Evolutionary conservation across 2,113 vertebrate genomes (phyloP), one percentile per base, ranked within the genome.

Genomic region (Paradoxurus hermaphroditus): DNA sequence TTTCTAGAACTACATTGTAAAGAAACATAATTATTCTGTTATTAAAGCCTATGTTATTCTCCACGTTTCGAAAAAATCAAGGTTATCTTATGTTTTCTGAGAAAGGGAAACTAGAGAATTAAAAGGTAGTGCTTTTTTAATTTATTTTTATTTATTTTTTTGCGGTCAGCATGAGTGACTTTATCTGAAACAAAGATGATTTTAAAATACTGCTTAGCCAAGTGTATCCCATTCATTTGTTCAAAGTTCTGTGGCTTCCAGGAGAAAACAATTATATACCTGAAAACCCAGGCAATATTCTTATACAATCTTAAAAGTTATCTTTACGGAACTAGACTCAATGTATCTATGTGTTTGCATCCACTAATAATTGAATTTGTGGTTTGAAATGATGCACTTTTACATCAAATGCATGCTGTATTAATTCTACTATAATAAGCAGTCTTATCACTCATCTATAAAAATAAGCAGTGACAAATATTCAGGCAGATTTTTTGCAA

Each of bases 111-210:
- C 23, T 92, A 6, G 29, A 97, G 95, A 94, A 68, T 56, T 92
- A 96, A 94, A 16, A 90, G 29, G 4, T 79, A 97, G 97, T 95
- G 82, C 21, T 59, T 5, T 92, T 95, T 97, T n/a, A n/a, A 4
- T 18, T 53, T 18, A 23, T 59, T 59, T 49, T 49, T 8, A 46
- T 46, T 59, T 9, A 53, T 9, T 96, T 97, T 94, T 44, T 29
- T 46, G 14, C 36, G 84, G 86, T 36, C 41, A 97, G 14, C 0
- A 1, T 86, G 19, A 96, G 39, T 10, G 39, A 79, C 96, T 83
- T 72, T 95, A 94, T 86, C 16, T 89, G 11, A 97, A 97, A 94
- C 6, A 94, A 78, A 95, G 16, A 25, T 90, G 0, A 73, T 73
- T 96, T 83, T 90, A 95, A 97, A 97, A 95, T 63, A 36, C 1